Evolutionary conservation across 2,113 vertebrate genomes (phyloP), one percentile per base, ranked within the genome.

Genomic region (Stigmatopora argus): DNA sequence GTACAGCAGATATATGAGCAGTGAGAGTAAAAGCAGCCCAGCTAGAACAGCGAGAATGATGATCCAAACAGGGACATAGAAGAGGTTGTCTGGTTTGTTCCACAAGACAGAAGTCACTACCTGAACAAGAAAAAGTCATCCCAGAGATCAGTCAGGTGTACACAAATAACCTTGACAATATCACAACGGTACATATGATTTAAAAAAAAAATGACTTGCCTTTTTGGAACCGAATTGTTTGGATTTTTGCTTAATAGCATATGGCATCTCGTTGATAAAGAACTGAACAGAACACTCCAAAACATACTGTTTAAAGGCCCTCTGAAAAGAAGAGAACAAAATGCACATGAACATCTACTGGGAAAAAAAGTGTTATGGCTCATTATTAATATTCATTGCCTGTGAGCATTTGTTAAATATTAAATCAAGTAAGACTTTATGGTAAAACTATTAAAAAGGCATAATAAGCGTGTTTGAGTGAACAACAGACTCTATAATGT

Each of bases 1-100:
- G 79, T 96, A 95, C 56, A 97, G 88, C 73, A 95, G 85, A 63
- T 94, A 95, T 87, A 95, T 94, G 73, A 97, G 94, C 62, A 97
- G 84, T 12, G 92, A 84, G 0, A 97, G 90, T 18, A 96, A 89
- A 44, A 97, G 77, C 60, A 97, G 87, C 7, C 95, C 95, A 14
- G 90, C 84, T 3, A 96, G 85, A 72, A 95, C 83, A 65, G 95
- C 92, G 63, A 96, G 86, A 67, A 95, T 92, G 66, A 97, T 95
- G 71, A 95, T 94, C 95, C 95, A 97, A 49, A 94, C 83, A 0
- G 94, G 94, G 53, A 94, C 92, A 0, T 84, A 82, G 1, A 92
- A 89, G 55, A 85, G 85, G 72, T 81, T 90, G 64, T 93, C 93
- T 0, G 89, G 86, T 66, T 92, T 95, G 75, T 80, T 92, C 94